Evolutionary conservation across 2,888 invertebrate species (phyloP), one percentile per base, ranked within the genome.

Genomic region (Xanthorhoe designata): DNA sequence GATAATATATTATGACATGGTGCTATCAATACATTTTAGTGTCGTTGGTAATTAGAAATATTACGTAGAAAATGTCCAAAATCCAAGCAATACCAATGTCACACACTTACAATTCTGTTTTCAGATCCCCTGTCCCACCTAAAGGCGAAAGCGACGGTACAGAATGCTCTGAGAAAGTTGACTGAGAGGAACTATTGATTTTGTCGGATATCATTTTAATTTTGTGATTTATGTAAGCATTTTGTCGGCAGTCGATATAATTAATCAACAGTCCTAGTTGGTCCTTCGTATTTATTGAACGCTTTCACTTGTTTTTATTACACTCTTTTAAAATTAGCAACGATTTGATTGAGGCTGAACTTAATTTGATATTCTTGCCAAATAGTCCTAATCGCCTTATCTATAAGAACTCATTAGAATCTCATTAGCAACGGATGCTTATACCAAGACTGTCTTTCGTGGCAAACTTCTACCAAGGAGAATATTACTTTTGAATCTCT

Each of bases 71-170:
- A 13, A 15, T 63, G 42, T 45, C 32, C 42, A 3, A 5, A 42
- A 13, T 54, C n/a, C 29, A 54, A 6, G 38, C n/a, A 47, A 15
- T 18, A 58, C 19, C 45, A 67, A 54, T 45, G 60, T 63, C 52
- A 64, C 65, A 71, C 57, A 68, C 73, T 74, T 73, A 54, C 61
- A 64, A 63, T 76, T 82, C 81, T 75, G 73, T 79, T 92, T 93
- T 81, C 92, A 93, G 93, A 92, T 91, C 92, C 93, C 85, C 85
- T 92, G 85, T 89, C 92, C 74, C 92, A 92, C 76, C 91, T 91
- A 89, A 93, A 92, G 86, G 93, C 93, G 90, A 93, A 92, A 83
- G 92, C 92, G 88, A 93, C 92, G 78, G 93, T 93, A 81, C 93
- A 93, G 92, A 93, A 92, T 86, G 93, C 93, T 83, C 91, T 93